A percentile compares a stretch with the other conserved stretches of the same genome.
Conservation (phyloP, 1,140 invertebrate genomes). For the Cydia amplana region DNA sequence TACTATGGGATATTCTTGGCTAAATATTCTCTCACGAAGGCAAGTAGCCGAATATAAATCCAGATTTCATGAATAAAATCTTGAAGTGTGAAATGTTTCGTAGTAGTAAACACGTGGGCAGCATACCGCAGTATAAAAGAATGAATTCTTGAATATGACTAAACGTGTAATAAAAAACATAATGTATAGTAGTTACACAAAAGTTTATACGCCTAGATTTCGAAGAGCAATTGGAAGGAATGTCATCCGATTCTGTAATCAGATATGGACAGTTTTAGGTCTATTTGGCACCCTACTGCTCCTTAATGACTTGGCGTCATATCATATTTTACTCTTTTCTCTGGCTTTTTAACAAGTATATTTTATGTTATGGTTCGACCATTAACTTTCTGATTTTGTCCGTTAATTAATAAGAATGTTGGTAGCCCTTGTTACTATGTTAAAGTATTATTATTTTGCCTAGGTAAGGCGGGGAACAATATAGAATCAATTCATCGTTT, state of each 20-base stretch:
- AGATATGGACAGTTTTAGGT: not conserved
- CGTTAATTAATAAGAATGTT: not conserved
- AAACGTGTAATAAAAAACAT: not conserved
- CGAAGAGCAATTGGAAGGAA: not conserved
- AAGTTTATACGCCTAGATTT: conserved; percentile 6
- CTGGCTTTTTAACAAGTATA: not conserved
- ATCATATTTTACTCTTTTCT: conserved; percentile 12
- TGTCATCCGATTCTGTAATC: conserved; percentile 10
- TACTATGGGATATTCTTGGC: not conserved
- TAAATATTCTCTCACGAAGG: conserved; percentile 13
- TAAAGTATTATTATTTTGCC: not conserved
- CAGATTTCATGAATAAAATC: conserved; percentile 9
- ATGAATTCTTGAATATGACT: conserved; percentile 14
- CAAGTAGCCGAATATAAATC: conserved; percentile 6
- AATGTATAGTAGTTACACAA: not conserved
- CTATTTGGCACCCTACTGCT: conserved; percentile 24
- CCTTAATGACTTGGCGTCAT: conserved; percentile 2
- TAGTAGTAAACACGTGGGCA: conserved; percentile 1
- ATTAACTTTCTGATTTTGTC: conserved; percentile 2
- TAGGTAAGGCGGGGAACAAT: too few species aligned
- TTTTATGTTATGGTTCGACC: not conserved
- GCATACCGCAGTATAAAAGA: not conserved
- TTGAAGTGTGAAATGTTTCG: conserved; percentile 10
- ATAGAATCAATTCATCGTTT: too few species aligned
- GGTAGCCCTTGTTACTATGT: not conserved